Evolutionary conservation across 2,113 vertebrate species (phyloP).

Genomic region (Dipodomys merriami): DNA sequence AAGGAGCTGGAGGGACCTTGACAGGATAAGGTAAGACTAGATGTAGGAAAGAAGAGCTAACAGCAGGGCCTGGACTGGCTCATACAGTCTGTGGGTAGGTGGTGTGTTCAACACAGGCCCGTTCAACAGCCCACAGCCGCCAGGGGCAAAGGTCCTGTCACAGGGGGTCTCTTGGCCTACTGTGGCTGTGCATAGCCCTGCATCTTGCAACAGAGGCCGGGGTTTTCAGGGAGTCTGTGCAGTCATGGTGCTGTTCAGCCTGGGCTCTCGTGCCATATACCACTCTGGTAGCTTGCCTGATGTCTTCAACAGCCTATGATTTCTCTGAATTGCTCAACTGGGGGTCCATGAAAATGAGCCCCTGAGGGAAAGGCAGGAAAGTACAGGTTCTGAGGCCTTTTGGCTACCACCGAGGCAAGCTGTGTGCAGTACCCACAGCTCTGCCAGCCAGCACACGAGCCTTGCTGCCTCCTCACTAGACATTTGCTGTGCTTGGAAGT

Average conservation of each 20-base stretch:
- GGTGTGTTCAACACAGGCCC: background rate
- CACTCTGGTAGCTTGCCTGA: background rate
- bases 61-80: background rate
- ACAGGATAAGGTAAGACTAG: background rate
- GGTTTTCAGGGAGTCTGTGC: background rate
- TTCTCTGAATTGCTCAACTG: background rate
- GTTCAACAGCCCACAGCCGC: background rate
- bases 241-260: background rate
- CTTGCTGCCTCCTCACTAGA: background rate
- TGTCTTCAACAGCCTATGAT: background rate
- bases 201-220: background rate
- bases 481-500: background rate
- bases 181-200: background rate
- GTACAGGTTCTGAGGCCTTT: background rate
- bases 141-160: background rate
- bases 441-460: background rate
- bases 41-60: background rate
- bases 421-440: background rate
- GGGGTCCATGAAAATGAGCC: background rate
- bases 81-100: background rate
- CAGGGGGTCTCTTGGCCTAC: background rate
- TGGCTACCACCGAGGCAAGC: background rate
- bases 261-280: background rate
- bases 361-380: background rate
- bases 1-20: background rate